Percentiles rank a stretch among this genome's conserved stretches.
phyloP scores from a whole-genome alignment of 92 coral and sea anemone genomes.

The Palythoa grandis region DNA sequence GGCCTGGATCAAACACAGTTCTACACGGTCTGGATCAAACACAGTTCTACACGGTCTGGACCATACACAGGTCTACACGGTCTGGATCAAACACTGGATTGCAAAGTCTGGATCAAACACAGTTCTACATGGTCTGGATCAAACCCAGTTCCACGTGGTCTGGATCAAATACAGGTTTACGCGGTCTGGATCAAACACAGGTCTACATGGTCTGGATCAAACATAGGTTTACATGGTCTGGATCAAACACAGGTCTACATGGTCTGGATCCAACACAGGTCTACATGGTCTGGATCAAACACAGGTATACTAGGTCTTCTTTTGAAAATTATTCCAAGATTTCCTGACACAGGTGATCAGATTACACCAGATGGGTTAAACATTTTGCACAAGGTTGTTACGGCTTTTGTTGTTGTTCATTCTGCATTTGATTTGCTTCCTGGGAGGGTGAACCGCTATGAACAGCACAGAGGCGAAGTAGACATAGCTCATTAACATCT shows the following conservation, averaged over 20 bases:
- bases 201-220: background rate
- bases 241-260: background rate
- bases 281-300: too few relatives aligned
- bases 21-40: background rate
- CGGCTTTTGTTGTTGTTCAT: background rate
- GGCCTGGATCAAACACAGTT: background rate
- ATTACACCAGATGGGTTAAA: background rate
- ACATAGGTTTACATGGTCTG: background rate
- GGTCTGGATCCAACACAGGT: background rate
- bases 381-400: background rate
- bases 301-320: background rate
- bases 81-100: background rate
- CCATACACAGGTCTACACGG: background rate
- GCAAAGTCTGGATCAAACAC: background rate
- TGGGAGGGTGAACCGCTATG: slow-evolving; percentile 78
- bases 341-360: background rate
- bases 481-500: slow-evolving; percentile 92
- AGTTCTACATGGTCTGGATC: background rate
- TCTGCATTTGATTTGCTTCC: slow-evolving; percentile 52
- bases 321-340: background rate
- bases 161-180: background rate
- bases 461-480: slow-evolving; percentile 88
- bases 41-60: background rate
- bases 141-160: background rate
- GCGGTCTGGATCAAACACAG: background rate